These are phyloP conservation scores for Carollia perspicillata DNA, from an alignment of 2,113 vertebrate species.

Conservation along the genomic window DNA sequence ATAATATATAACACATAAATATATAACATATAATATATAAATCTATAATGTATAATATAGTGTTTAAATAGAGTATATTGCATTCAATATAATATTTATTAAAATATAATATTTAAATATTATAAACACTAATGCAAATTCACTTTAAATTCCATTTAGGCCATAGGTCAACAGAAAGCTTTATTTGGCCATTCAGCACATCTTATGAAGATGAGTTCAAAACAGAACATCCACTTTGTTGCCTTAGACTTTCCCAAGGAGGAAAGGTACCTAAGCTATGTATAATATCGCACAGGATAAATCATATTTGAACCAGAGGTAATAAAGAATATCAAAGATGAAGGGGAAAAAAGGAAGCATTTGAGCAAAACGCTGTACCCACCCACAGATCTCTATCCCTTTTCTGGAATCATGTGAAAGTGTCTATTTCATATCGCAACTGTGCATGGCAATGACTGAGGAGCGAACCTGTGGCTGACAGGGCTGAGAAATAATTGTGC, in stretches of 20 bases:
- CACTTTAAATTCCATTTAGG: neutral
- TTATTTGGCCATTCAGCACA: neutral
- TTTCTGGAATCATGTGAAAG: neutral
- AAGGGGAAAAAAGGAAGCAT: neutral
- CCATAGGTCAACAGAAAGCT: neutral
- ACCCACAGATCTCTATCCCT: neutral
- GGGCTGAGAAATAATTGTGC: neutral
- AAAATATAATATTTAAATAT: no score
- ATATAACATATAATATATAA: no score
- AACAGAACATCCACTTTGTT: neutral
- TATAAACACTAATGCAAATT: neutral
- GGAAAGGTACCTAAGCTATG: neutral
- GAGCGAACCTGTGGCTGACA: neutral
- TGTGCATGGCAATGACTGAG: neutral
- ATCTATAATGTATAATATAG: no score
- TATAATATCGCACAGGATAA: neutral
- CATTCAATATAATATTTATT: no score
- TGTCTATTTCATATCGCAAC: neutral
- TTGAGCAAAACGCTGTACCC: neutral
- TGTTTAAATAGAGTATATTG: no score
- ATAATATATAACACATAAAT: neutral
- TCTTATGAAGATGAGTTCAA: neutral
- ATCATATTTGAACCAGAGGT: neutral
- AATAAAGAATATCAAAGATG: neutral
- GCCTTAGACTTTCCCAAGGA: neutral